Conservation (phyloP, 2,113 vertebrate species). For the Eonycteris spelaea region DNA sequence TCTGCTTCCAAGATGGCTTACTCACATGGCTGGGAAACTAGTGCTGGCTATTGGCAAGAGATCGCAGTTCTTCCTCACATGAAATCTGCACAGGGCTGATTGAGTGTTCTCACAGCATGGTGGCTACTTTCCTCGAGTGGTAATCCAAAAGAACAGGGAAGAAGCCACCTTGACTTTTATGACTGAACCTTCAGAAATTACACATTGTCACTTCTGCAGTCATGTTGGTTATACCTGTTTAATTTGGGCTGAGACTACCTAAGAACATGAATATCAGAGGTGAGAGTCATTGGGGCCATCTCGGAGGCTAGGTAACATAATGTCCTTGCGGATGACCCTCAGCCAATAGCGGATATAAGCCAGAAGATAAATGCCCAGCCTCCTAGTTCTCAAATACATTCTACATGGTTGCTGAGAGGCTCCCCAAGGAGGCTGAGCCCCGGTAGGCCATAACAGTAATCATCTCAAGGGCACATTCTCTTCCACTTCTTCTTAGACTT, state of each 20-base stretch:
- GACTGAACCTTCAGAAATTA: not conserved
- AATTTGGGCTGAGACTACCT: not conserved
- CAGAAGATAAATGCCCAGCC: not conserved
- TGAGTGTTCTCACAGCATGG: not conserved
- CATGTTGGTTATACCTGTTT: not conserved
- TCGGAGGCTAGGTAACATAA: not conserved
- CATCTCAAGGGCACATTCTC: not conserved
- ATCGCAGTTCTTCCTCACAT: not conserved
- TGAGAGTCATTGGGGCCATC: not conserved
- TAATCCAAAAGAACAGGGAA: not conserved
- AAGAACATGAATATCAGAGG: not conserved
- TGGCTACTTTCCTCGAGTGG: not conserved
- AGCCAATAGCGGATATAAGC: not conserved
- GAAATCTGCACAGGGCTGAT: not conserved
- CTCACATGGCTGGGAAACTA: not conserved
- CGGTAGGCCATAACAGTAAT: not conserved
- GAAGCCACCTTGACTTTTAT: not conserved
- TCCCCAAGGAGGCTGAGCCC: not conserved
- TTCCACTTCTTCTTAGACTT: not conserved
- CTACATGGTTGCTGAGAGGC: not conserved
- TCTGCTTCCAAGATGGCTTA: not conserved
- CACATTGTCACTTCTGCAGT: not conserved
- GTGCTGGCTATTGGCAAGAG: not conserved
- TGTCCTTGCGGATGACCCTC: not conserved
- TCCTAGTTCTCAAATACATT: not conserved